These are phyloP conservation scores for Polyommatus iphigenia DNA, from an alignment of 2,888 invertebrate species.

Conservation along the genomic window DNA sequence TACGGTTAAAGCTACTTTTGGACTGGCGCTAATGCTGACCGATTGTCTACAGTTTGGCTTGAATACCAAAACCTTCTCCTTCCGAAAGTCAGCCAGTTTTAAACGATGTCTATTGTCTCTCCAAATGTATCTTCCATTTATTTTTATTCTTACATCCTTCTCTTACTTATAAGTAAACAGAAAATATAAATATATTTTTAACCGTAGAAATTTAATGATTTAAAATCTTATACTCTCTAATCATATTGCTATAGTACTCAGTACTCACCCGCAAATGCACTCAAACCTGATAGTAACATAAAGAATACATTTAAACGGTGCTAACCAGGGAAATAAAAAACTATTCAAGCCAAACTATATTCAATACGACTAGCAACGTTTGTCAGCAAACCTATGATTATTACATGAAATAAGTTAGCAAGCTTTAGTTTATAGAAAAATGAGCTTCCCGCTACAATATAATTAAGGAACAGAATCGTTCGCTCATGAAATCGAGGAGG, in stretches of 20 bases:
- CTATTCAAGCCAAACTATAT: conserved; percentile 22
- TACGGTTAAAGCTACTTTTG: neutral
- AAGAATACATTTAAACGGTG: neutral
- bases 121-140: conserved; percentile 9
- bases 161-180: neutral
- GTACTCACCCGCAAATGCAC: too few relatives aligned
- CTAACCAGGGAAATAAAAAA: neutral
- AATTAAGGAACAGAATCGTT: conserved; percentile 48
- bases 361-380: neutral
- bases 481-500: conserved; percentile 47
- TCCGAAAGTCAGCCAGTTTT: neutral
- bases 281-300: too few relatives aligned
- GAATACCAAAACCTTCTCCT: neutral
- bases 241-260: too few relatives aligned
- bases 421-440: conserved; percentile 39
- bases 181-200: neutral
- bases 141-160: neutral
- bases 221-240: too few relatives aligned
- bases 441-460: conserved; percentile 33
- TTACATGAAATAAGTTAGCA: conserved; percentile 26
- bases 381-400: neutral
- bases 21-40: neutral
- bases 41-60: neutral
- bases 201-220: too few relatives aligned
- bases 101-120: neutral